Evolutionary conservation across 2,797 vertebrate species (phyloP).

Genomic region (Hipposideros larvatus): DNA sequence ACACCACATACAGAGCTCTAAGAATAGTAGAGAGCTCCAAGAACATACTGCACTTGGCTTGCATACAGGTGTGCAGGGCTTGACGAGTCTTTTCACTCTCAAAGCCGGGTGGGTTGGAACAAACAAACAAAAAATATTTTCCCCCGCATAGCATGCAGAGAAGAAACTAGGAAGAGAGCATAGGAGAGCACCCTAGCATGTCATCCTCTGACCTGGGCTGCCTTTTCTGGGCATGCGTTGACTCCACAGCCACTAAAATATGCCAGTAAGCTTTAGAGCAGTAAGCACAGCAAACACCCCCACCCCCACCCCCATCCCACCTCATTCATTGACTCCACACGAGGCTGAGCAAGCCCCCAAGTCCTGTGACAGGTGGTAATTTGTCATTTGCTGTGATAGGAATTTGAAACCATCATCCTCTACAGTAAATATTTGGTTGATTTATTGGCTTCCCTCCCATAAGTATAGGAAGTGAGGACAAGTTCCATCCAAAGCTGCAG

Average conservation of each 20-base stretch:
- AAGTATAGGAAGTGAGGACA: background rate
- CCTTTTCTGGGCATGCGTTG: background rate
- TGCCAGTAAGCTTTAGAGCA: background rate
- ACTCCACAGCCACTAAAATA: background rate
- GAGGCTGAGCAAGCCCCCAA: background rate
- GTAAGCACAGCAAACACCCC: background rate
- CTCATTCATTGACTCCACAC: background rate
- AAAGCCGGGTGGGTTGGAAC: conserved; percentile 40
- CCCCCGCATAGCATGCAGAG: conserved; percentile 15
- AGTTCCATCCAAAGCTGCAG: background rate
- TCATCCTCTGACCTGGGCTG: background rate
- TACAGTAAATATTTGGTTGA: conserved; percentile 60
- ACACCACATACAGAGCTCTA: conserved; percentile 62
- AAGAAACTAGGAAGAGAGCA: conserved; percentile 41
- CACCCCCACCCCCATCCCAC: background rate
- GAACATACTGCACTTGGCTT: conserved; percentile 55
- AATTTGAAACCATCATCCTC: conserved; percentile 59
- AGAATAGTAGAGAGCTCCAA: conserved; percentile 66
- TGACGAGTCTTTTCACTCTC: conserved; percentile 15
- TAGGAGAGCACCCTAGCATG: background rate
- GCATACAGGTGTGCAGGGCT: conserved; percentile 28
- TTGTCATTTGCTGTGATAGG: background rate
- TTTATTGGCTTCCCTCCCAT: conserved; percentile 51
- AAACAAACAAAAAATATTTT: conserved; percentile 53
- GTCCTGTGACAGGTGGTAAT: conserved; percentile 41